Evolutionary conservation across 1,140 invertebrate genomes (phyloP), one percentile per base, ranked within the genome.

Genomic region (Mylabris phalerata): DNA sequence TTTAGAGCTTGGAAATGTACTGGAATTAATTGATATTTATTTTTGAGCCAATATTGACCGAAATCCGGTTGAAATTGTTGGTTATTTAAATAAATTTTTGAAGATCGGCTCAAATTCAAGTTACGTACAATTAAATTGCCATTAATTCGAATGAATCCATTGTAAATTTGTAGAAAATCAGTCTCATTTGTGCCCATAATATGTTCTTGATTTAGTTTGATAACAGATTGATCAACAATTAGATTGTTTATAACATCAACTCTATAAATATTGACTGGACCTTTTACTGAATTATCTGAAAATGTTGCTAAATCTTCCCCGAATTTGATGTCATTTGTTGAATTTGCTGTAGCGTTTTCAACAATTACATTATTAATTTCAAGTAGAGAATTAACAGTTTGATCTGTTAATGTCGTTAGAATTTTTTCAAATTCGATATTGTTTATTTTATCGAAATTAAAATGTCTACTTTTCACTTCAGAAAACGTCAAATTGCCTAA

Each of bases 31-130:
- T 72, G 70, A 50, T 65, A 50, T 32, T 52, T 65, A 49, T 49
- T 63, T 63, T 69, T 72, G n/a, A 60, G 65, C 70, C 70, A 72
- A 55, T 67, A 72, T 46, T 59, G 52, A 13, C 62, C 52, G 19
- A 57, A 26, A 50, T 63, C 57, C 10, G 57, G 51, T 44, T 63
- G 49, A 41, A 67, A 68, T 52, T 61, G 50, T 9, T 63, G 61
- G 9, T 51, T 62, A 43, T 59, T 59, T 6, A 69, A 38, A 40
- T 57, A 47, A 5, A 71, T 45, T 45, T 46, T 61, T 4, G 62
- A 49, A 6, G 57, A 50, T 11, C 57, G 48, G 44, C 26, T 42
- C 19, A 67, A 44, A 32, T 40, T 27, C 1, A 70, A 42, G 48
- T 65, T 62, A 32, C 56, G 61, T n/a, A 71, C 9, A 50, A 58